Base-by-base conservation (phyloP, 92 coral and sea anemone genomes). In the Montipora capitata region DNA sequence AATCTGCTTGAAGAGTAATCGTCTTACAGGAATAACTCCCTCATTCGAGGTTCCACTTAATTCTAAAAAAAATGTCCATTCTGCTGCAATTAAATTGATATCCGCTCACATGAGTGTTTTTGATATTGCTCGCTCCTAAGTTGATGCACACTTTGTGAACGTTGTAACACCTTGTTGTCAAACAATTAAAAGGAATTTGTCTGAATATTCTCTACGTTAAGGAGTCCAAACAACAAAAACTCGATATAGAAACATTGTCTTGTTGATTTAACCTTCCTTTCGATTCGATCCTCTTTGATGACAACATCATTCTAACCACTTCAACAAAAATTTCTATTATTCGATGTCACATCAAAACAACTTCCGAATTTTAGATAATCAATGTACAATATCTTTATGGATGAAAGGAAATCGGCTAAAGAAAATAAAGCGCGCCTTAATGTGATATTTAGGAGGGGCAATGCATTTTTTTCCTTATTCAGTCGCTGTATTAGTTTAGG, bases 281-380 rank as follows among this genome's bases (percentile, higher is more conserved):
- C 48, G 8, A 48, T 11, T 48, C 14, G 40, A n/a, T 38, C 40
- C 15, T 17, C 52, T 35, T 12, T 18, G 67, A 81, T 81, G 67
- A 69, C 54, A 56, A 17, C 51, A 40, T 10, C 5, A 64, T 79
- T 43, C 41, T 35, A 7, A 56, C 49, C 51, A 39, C 67, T 69
- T 51, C 40, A 7, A 68, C n/a, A 40, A 20, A 81, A 51, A 52
- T 70, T 79, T 52, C 52, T 16, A 2, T 51, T 68, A 56, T 62
- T 58, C 9, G 61, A 77, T 81, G 40, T 39, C 51, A 0, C 5
- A 48, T 48, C 52, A 10, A 48, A 48, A 10, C 52, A 59, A 81
- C 39, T 69, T 81, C 66, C 41, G 61, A 73, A 18, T 73, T 52
- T 40, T 16, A 20, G 44, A 16, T 54, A 40, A 52, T 52, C 85